Evolutionary conservation across 2,113 vertebrate species (phyloP).

Genomic region (Uria lomvia): DNA sequence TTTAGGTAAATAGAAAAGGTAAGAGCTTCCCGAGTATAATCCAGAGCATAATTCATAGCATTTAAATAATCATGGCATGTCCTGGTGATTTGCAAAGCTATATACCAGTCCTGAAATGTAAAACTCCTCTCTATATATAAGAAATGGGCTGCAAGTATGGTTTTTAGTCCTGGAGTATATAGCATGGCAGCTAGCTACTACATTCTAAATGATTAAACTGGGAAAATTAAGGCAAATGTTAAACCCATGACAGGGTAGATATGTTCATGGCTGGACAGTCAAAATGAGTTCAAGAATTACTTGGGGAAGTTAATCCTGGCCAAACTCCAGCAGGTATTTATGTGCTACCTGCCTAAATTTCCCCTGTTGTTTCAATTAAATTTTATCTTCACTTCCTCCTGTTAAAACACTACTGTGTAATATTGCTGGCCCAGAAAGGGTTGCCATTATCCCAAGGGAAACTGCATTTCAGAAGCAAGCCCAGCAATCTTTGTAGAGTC

Average conservation of each 20-base stretch:
- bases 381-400: neutral
- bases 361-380: slow-evolving; percentile 5
- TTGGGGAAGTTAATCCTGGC: neutral
- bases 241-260: neutral
- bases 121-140: neutral
- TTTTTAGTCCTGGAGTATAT: neutral
- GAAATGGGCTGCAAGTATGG: neutral
- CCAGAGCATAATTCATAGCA: neutral
- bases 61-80: neutral
- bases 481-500: neutral
- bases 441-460: neutral
- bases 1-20: neutral
- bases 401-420: neutral
- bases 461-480: neutral
- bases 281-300: neutral
- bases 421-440: neutral
- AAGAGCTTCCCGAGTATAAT: neutral
- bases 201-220: neutral
- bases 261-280: neutral
- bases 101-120: neutral
- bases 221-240: neutral
- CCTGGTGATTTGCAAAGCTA: neutral
- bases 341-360: neutral
- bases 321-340: neutral
- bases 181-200: neutral